A percentile compares a stretch with the other conserved stretches of the same genome.
phyloP scores from a whole-genome alignment of 2,113 vertebrate species.

The Cricetomys ansorgei region DNA sequence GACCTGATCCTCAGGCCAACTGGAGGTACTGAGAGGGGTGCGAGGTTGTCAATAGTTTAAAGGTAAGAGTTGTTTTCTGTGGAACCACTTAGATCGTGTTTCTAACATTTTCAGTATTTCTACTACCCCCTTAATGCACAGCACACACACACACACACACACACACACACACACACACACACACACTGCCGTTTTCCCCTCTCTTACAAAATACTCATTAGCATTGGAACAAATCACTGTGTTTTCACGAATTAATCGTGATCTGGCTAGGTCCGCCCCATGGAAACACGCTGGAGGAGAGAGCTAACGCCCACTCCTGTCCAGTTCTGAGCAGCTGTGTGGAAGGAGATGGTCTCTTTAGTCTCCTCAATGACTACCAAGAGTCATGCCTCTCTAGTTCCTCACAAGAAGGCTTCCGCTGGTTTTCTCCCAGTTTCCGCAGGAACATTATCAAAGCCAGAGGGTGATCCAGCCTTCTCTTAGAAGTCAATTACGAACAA shows the following conservation, averaged over 20 bases:
- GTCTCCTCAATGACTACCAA: neutral
- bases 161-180: neutral
- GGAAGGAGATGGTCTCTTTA: neutral
- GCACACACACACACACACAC: neutral
- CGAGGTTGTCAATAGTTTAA: neutral
- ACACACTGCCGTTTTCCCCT: neutral
- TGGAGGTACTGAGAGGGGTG: neutral
- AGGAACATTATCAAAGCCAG: neutral
- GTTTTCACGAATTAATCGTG: conserved; percentile 15
- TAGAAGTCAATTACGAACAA: conserved; percentile 20
- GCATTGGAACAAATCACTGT: neutral
- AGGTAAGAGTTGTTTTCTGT: neutral
- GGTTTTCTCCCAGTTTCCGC: neutral
- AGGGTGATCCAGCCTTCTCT: conserved; percentile 52
- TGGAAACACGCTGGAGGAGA: neutral
- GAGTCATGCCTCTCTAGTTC: neutral
- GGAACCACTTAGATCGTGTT: neutral
- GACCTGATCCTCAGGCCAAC: neutral
- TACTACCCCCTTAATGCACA: too few species aligned
- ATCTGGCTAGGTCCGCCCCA: neutral
- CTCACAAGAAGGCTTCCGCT: neutral
- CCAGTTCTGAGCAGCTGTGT: neutral
- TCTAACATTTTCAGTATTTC: neutral
- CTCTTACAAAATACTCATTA: neutral
- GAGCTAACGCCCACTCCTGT: neutral